phyloP scores from a whole-genome alignment of 2,888 invertebrate species.

The Mimumesa dahlbomi region DNA sequence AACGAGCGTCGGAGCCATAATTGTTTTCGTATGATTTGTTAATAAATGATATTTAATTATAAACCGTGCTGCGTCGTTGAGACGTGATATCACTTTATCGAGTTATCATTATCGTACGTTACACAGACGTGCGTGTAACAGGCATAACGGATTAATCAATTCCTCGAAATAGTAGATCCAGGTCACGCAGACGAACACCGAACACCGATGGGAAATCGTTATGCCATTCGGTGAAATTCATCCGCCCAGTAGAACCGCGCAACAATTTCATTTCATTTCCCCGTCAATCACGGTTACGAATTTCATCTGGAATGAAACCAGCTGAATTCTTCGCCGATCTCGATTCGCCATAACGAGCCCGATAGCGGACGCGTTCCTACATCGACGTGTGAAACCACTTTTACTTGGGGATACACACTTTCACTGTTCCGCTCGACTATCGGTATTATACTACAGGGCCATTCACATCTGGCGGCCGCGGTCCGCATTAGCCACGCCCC shows the following conservation, averaged over 20 bases:
- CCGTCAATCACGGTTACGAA: constrained; percentile 50
- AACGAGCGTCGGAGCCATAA: background rate
- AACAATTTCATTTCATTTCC: constrained; percentile 60
- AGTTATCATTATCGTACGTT: too few species aligned
- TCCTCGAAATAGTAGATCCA: too few species aligned
- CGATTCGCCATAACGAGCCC: constrained; percentile 71
- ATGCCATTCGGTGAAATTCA: too few species aligned
- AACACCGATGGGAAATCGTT: background rate
- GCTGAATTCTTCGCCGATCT: constrained; percentile 61
- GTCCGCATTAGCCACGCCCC: too few species aligned
- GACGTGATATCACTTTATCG: too few species aligned
- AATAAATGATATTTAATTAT: constrained; percentile 58
- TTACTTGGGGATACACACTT: constrained; percentile 76
- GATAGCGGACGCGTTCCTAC: constrained; percentile 55
- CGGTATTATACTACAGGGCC: too few species aligned
- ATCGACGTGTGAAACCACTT: constrained; percentile 71
- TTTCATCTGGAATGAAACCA: constrained; percentile 31
- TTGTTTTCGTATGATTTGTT: constrained; percentile 31
- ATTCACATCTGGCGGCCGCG: too few species aligned
- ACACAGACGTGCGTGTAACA: too few species aligned
- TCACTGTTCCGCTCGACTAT: constrained; percentile 76
- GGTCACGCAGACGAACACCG: too few species aligned
- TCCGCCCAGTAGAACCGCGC: too few species aligned
- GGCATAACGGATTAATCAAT: too few species aligned
- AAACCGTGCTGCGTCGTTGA: too few species aligned